Evolutionary conservation across 2,888 invertebrate genomes (phyloP).

Genomic region (Heterodera filipjevi): DNA sequence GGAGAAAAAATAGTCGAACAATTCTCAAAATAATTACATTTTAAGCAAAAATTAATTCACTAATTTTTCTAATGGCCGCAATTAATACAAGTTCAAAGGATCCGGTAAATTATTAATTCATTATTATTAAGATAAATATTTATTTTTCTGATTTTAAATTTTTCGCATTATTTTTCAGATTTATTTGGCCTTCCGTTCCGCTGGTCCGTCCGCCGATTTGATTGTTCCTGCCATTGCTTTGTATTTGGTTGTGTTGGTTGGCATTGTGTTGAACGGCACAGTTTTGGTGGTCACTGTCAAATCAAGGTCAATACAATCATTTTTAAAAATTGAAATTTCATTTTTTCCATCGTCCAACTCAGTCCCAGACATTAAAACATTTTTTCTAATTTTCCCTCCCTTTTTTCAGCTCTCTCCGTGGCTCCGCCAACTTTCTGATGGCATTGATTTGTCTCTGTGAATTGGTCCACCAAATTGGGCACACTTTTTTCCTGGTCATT

Average conservation of each 20-base stretch:
- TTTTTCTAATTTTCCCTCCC: neutral
- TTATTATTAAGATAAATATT: no score
- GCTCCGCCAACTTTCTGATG: conserved; percentile 14
- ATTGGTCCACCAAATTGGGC: conserved; percentile 2
- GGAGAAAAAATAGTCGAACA: no score
- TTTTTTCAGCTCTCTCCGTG: neutral
- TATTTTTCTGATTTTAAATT: no score
- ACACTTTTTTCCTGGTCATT: neutral
- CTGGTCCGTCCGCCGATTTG: neutral
- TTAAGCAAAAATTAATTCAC: no score
- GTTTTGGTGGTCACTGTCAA: neutral
- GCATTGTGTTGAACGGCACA: neutral
- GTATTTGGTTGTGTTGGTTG: neutral
- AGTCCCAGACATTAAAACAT: no score
- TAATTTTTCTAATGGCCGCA: no score
- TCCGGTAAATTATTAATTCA: no score
- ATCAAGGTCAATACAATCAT: neutral
- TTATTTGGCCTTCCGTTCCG: neutral
- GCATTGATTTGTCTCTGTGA: neutral
- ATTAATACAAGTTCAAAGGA: neutral
- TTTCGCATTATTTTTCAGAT: neutral
- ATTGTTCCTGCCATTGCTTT: neutral
- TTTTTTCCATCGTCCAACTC: no score
- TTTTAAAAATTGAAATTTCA: no score
- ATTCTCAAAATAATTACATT: no score